Conservation (phyloP, 2,113 vertebrate species). For the Lampris megalopsis region DNA sequence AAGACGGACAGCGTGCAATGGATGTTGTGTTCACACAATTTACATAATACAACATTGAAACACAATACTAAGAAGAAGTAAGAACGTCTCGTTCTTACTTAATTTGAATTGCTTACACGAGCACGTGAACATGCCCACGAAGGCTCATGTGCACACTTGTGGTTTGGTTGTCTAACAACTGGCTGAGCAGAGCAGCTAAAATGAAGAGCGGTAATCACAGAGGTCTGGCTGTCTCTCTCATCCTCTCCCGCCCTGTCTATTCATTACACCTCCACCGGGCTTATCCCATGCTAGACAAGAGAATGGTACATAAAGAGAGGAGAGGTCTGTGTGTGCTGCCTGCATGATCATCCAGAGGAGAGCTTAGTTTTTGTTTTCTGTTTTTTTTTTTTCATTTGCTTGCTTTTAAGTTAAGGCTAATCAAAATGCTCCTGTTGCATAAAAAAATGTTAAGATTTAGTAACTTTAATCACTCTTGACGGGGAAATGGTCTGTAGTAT, state of each 20-base stretch:
- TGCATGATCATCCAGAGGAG: not conserved
- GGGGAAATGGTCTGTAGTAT: conserved; percentile 31
- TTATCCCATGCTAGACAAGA: not conserved
- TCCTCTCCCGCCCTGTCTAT: conserved; percentile 19
- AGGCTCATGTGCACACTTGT: conserved; percentile 20
- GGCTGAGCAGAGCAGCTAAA: not conserved
- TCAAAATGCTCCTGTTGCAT: conserved; percentile 16
- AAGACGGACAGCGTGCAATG: too few species aligned
- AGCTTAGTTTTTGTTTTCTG: not conserved
- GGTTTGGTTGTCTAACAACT: conserved; percentile 18
- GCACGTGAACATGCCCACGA: conserved; percentile 34
- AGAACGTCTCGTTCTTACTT: not conserved
- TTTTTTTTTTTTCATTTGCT: too few species aligned
- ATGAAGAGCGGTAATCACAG: conserved; percentile 14
- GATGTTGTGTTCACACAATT: too few species aligned
- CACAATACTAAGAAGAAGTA: too few species aligned
- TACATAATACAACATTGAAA: too few species aligned
- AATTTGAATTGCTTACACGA: conserved; percentile 2
- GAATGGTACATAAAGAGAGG: not conserved
- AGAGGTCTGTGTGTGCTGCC: not conserved
- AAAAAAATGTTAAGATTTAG: not conserved
- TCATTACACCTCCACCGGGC: not conserved
- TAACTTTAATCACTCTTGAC: conserved; percentile 1
- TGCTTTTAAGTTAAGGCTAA: conserved; percentile 22
- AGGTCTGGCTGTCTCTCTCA: conserved; percentile 30